These are phyloP conservation scores for Andricus grossulariae DNA, from an alignment of 1,140 invertebrate species.

Conservation along the genomic window DNA sequence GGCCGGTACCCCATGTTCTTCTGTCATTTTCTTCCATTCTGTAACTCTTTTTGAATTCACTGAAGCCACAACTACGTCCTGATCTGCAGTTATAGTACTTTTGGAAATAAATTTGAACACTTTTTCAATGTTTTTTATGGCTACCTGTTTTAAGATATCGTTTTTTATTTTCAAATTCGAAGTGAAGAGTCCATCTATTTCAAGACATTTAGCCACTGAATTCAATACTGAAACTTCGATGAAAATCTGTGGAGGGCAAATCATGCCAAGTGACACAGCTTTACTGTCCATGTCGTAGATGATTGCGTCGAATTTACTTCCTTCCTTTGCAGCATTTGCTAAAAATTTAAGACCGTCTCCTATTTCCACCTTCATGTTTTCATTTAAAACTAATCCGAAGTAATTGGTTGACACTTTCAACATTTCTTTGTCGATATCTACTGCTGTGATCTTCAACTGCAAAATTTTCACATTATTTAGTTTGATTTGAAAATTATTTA, in stretches of 20 bases:
- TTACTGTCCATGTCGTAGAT: slow-evolving; percentile 95
- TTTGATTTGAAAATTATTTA: too few species aligned
- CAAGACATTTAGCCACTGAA: slow-evolving; percentile 79
- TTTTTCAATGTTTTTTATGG: slow-evolving; percentile 79
- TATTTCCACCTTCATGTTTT: slow-evolving; percentile 85
- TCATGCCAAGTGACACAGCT: slow-evolving; percentile 87
- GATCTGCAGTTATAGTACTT: slow-evolving; percentile 87
- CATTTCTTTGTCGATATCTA: slow-evolving; percentile 93
- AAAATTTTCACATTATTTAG: slow-evolving; percentile 44
- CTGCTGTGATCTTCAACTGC: slow-evolving; percentile 79
- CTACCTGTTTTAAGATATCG: slow-evolving; percentile 78
- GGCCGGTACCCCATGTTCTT: slow-evolving; percentile 64
- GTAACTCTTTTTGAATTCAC: slow-evolving; percentile 72
- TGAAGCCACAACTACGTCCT: slow-evolving; percentile 87
- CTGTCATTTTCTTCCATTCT: slow-evolving; percentile 75
- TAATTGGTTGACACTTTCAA: slow-evolving; percentile 87
- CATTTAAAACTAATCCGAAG: slow-evolving; percentile 86
- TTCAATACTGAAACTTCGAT: slow-evolving; percentile 81
- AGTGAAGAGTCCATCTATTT: slow-evolving; percentile 83
- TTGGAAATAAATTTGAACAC: slow-evolving; percentile 81
- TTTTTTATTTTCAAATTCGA: slow-evolving; percentile 90
- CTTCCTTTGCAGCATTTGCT: slow-evolving; percentile 75
- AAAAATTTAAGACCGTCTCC: slow-evolving; percentile 90
- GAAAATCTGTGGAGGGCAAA: slow-evolving; percentile 91
- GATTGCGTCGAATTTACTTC: slow-evolving; percentile 83